Percentiles rank a stretch among this genome's conserved stretches.
These are phyloP conservation scores for Aproaerema taeniolella DNA, from an alignment of 2,888 invertebrate species.

Conservation along the genomic window DNA sequence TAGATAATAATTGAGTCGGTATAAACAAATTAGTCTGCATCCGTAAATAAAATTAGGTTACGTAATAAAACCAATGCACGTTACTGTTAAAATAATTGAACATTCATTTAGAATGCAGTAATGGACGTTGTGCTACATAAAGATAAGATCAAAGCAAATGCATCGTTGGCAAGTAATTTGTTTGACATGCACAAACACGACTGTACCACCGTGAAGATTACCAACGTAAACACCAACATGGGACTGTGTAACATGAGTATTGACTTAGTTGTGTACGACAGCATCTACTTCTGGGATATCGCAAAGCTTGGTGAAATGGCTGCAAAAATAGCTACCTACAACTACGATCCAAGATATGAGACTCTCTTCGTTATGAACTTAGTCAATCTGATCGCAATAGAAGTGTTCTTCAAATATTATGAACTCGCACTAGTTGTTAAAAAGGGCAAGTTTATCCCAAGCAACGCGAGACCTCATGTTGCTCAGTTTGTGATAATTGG, in stretches of 20 bases:
- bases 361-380: constrained; percentile 39
- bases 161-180: too few relatives aligned
- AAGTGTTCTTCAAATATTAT: constrained; percentile 37
- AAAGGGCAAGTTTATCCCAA: constrained; percentile 29
- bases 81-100: constrained; percentile 11
- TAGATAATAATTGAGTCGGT: too few relatives aligned
- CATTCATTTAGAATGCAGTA: constrained; percentile 16
- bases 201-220: too few relatives aligned
- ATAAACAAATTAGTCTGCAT: too few relatives aligned
- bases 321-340: constrained; percentile 44
- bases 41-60: too few relatives aligned
- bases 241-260: too few relatives aligned
- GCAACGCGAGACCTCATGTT: constrained; percentile 13
- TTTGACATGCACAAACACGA: too few relatives aligned
- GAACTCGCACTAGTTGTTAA: constrained; percentile 34
- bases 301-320: constrained; percentile 34
- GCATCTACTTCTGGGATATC: too few relatives aligned
- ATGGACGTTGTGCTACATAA: neutral
- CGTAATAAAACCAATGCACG: too few relatives aligned
- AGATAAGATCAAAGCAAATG: constrained; percentile 8
- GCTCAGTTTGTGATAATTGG: constrained; percentile 45
- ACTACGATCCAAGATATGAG: constrained; percentile 49
- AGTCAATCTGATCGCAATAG: constrained; percentile 28
- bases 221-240: neutral
- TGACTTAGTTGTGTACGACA: neutral